Percentiles rank a stretch among this genome's conserved stretches.
These are phyloP conservation scores for Harmothoe impar DNA, from an alignment of 2,888 invertebrate species.

Conservation along the genomic window DNA sequence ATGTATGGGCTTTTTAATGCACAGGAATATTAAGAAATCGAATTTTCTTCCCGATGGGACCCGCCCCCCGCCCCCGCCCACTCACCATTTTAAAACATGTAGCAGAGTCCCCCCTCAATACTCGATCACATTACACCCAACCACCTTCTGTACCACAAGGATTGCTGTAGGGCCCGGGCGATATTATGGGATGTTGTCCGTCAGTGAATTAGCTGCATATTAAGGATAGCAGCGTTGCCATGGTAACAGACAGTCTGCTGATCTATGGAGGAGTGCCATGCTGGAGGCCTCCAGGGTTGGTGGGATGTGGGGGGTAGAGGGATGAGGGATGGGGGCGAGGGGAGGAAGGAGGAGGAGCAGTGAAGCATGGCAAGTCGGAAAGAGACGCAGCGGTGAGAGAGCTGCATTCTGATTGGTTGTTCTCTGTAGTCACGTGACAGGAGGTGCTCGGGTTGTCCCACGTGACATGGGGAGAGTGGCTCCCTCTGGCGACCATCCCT, in stretches of 20 bases:
- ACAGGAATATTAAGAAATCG: too few relatives aligned
- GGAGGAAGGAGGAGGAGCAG: constrained; percentile 47
- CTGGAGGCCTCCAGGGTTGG: background rate
- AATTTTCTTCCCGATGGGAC: too few relatives aligned
- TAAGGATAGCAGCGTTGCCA: constrained; percentile 19
- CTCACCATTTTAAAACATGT: too few relatives aligned
- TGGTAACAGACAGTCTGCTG: constrained; percentile 20
- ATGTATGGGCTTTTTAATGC: too few relatives aligned
- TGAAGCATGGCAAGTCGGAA: background rate
- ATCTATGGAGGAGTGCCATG: constrained; percentile 10
- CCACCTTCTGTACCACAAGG: background rate
- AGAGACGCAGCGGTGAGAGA: background rate
- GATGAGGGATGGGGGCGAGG: background rate
- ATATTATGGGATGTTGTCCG: background rate
- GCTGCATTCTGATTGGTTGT: constrained; percentile 26
- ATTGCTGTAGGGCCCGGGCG: background rate
- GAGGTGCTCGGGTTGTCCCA: background rate
- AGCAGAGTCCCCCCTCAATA: too few relatives aligned
- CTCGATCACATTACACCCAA: background rate
- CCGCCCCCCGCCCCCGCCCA: too few relatives aligned
- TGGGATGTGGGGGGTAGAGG: constrained; percentile 1
- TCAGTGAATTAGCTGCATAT: constrained; percentile 31
- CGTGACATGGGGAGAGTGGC: constrained; percentile 21
- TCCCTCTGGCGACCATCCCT: constrained; percentile 25
- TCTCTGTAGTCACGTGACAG: constrained; percentile 24